These are phyloP conservation scores for Agriopis leucophaearia DNA, from an alignment of 2,888 invertebrate species.

Conservation along the genomic window DNA sequence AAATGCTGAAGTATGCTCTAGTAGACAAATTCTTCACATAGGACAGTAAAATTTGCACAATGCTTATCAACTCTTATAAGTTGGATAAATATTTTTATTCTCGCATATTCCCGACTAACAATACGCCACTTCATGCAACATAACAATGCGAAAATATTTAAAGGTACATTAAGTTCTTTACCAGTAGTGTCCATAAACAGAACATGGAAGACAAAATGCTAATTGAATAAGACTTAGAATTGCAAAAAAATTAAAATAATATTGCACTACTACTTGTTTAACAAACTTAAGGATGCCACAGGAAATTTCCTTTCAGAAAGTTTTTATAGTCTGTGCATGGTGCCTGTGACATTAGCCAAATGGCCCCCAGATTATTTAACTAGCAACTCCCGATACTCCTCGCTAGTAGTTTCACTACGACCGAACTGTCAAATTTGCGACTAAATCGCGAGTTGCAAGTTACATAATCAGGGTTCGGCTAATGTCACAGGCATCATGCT, in stretches of 20 bases:
- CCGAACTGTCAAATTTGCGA: too few species aligned
- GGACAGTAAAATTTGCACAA: not conserved
- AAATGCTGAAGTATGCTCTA: not conserved
- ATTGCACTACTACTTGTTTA: conserved; percentile 54
- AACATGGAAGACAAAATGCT: conserved; percentile 60
- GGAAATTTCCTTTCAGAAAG: not conserved
- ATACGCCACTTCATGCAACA: not conserved
- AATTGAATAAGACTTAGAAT: conserved; percentile 44
- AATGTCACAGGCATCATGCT: too few species aligned
- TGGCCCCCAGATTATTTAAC: too few species aligned
- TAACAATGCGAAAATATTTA: not conserved
- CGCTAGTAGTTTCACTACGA: too few species aligned
- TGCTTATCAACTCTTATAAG: not conserved
- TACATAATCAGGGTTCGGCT: too few species aligned
- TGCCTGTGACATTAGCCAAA: too few species aligned
- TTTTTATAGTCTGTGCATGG: too few species aligned
- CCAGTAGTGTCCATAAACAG: not conserved
- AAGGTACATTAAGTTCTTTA: not conserved
- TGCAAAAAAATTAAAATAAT: conserved; percentile 44
- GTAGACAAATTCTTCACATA: not conserved
- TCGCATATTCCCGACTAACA: not conserved
- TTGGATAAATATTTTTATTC: not conserved
- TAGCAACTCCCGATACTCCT: too few species aligned
- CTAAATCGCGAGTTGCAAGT: too few species aligned
- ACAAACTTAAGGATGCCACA: conserved; percentile 6